Evolutionary conservation across 2,888 invertebrate species (phyloP), one percentile per base, ranked within the genome.

Genomic region (Hydrotaea cyrtoneurina): DNA sequence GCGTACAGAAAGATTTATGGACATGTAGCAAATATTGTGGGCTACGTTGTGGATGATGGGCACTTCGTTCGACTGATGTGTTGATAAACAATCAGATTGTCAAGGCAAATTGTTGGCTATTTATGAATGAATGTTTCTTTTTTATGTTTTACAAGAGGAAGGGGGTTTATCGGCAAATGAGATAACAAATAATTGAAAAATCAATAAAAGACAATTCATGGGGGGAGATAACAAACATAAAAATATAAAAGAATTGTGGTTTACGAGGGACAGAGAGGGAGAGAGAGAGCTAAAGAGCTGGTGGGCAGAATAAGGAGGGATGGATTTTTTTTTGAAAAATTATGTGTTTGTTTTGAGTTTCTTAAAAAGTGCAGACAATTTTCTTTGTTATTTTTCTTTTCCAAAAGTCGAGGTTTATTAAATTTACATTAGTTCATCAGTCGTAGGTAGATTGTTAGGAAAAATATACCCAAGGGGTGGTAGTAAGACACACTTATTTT

Each of bases 11-110:
- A 78, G 57, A 73, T 75, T 76, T 79, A 73, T 39, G 50, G 66
- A 26, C 59, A 26, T 23, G 64, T n/a, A 75, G 72, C 46, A 73
- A 64, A 66, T 39, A 79, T 79, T 83, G 73, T 83, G 80, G 83
- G 80, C 72, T 72, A 69, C 66, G 31, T 4, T 31, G 31, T 31
- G 2, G 31, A 2, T 31, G 31, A 31, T 31, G 31, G 7, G 2
- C 3, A 31, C 31, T 31, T 4, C 3, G 7, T 73, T 72, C 15
- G 43, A 55, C 31, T 62, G 39, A 83, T 83, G 77, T 80, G 83
- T 75, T 75, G 82, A 82, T 82, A 75, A 78, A 66, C 73, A 62
- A n/a, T 66, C 26, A 57, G 74, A 57, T 46, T 71, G 15, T 31
- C 8, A 53, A 26, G 11, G n/a, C 26, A 31, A 62, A 57, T n/a